Evolutionary conservation across 2,888 invertebrate genomes (phyloP), one percentile per base, ranked within the genome.

Genomic region (Adelognathus sp.): DNA sequence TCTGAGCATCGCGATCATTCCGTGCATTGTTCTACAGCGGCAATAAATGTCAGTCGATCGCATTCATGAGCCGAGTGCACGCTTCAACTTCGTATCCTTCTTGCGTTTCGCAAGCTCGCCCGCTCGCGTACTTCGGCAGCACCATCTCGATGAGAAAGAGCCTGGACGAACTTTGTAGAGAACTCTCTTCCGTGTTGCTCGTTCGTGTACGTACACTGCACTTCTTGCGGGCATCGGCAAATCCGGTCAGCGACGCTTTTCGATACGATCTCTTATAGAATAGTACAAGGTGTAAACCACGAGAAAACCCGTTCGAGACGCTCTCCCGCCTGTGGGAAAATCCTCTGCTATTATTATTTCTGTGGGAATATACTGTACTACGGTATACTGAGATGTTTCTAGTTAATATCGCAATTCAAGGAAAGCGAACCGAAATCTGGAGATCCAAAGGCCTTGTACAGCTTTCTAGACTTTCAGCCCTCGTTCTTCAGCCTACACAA

Each of bases 11-110:
- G 81, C 61, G 70, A 79, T 79, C 66, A 86, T 82, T 87, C 79
- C 81, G 71, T n/a, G n/a, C 83, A 86, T 86, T 85, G 85, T 85
- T 87, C 84, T 84, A 83, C 85, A 82, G 56, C 71, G 75, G 77
- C 76, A 82, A 81, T 87, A 85, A 87, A 86, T 82, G 85, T 84
- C 86, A 83, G 77, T 70, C 75, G 67, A 66, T 76, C 71, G 82
- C 82, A 66, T 77, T 73, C 73, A 60, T 61, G 77, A 54, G 63
- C 56, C 36, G 77, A n/a, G n/a, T 56, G 46, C 67, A 67, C 60
- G 61, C 67, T 73, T 77, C 67, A 36, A 36, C 50, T 44, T 61
- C 50, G 56, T 44, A 11, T n/a, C n/a, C 16, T 36, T 60, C 60
- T 71, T 36, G 31, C 11, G 41, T 21, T 50, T 11, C 21, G 14